phyloP scores from a whole-genome alignment of 2,888 invertebrate species.

The Troglohyphantes excavatus region DNA sequence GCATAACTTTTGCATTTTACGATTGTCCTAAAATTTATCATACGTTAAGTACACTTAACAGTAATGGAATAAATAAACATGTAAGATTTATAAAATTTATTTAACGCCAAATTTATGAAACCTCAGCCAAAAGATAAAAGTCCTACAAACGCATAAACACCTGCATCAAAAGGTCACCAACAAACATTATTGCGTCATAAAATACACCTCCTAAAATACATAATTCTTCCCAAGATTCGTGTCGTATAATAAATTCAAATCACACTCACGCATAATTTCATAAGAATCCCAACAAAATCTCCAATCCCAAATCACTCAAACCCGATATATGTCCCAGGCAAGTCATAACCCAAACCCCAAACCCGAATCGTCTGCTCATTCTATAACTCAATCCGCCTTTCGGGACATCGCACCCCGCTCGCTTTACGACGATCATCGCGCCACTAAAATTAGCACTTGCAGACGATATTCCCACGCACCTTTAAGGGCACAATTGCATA shows the following conservation, averaged over 20 bases:
- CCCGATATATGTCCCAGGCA: not conserved
- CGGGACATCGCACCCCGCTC: not conserved
- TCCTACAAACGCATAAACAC: slow-evolving; percentile 1
- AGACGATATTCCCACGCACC: slow-evolving; percentile 39
- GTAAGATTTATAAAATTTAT: no score
- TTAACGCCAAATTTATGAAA: slow-evolving; percentile 5
- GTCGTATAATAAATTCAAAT: slow-evolving; percentile 36
- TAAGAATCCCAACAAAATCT: slow-evolving; percentile 41
- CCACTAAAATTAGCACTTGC: slow-evolving; percentile 46
- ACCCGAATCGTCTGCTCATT: slow-evolving; percentile 63
- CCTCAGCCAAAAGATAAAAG: slow-evolving; percentile 7
- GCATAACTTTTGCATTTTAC: no score
- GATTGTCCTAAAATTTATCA: no score
- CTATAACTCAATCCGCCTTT: not conserved
- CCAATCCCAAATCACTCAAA: slow-evolving; percentile 30
- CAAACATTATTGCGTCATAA: slow-evolving; percentile 33
- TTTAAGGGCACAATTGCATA: slow-evolving; percentile 47
- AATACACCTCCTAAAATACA: not conserved
- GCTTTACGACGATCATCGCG: slow-evolving; percentile 31
- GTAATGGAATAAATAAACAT: no score
- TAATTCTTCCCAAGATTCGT: slow-evolving; percentile 13
- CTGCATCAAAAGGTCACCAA: slow-evolving; percentile 1
- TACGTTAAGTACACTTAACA: no score
- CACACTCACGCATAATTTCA: not conserved
- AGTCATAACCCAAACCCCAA: slow-evolving; percentile 64